phyloP scores from a whole-genome alignment of 1,140 invertebrate genomes.

The Tachypleus tridentatus region DNA sequence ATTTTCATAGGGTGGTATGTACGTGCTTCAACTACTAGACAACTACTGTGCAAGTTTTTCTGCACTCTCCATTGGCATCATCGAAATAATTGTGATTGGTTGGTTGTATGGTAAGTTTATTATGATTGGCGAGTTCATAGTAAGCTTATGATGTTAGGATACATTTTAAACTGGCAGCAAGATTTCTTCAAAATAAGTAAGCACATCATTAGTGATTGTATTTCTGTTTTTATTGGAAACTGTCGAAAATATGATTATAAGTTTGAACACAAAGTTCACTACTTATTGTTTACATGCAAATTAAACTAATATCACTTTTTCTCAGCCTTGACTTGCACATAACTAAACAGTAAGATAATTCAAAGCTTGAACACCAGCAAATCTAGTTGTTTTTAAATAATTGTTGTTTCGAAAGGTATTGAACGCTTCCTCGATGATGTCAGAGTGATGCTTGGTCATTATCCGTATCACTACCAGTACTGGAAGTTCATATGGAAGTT shows the following conservation, averaged over 20 bases:
- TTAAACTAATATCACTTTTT: too few species aligned
- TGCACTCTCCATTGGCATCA: constrained; percentile 38
- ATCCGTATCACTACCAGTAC: constrained; percentile 44
- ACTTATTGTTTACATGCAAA: too few species aligned
- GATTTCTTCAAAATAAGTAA: too few species aligned
- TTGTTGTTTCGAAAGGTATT: constrained; percentile 29
- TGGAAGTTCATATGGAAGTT: constrained; percentile 67
- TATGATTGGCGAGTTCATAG: too few species aligned
- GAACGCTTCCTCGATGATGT: constrained; percentile 64
- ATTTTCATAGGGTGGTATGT: constrained; percentile 34
- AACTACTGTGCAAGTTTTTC: constrained; percentile 37
- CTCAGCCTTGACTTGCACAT: too few species aligned
- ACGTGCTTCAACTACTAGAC: constrained; percentile 39
- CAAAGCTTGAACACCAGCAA: not conserved
- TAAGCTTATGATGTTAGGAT: too few species aligned
- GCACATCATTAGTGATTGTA: too few species aligned
- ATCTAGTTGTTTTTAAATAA: not conserved
- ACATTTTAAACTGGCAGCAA: too few species aligned
- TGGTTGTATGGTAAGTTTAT: constrained; percentile 54
- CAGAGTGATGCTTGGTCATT: constrained; percentile 55
- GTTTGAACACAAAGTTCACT: too few species aligned
- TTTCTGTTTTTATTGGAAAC: too few species aligned
- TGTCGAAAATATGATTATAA: too few species aligned
- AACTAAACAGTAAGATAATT: too few species aligned
- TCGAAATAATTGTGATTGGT: constrained; percentile 58